Percentiles rank a stretch among this genome's conserved stretches.
phyloP scores from a whole-genome alignment of 2,113 vertebrate species.

The Charadrius vociferus region DNA sequence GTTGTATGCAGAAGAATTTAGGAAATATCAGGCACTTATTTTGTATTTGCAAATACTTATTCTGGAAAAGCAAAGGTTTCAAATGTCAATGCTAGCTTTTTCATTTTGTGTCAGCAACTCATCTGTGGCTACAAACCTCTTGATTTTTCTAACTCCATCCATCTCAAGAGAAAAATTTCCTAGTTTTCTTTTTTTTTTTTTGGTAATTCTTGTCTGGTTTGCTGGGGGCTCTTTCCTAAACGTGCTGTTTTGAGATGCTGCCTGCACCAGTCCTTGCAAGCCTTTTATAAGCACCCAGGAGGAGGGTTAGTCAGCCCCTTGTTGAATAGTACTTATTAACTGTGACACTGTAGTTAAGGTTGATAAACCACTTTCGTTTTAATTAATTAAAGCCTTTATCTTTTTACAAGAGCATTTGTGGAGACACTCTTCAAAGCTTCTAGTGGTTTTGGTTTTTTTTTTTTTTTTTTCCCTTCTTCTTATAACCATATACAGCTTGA shows the following conservation, averaged over 20 bases:
- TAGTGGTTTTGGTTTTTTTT: not conserved
- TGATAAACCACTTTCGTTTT: conserved; percentile 1
- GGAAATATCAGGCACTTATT: not conserved
- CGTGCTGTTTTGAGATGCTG: not conserved
- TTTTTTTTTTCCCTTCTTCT: not conserved
- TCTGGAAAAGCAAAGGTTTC: not conserved
- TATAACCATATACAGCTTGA: not conserved
- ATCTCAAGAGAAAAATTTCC: not conserved
- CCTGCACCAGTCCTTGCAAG: not conserved
- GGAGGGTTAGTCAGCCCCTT: not conserved
- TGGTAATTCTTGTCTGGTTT: not conserved
- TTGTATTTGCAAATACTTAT: not conserved
- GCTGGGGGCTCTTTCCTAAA: not conserved
- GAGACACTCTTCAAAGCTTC: not conserved
- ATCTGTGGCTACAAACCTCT: not conserved
- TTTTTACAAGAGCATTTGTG: not conserved
- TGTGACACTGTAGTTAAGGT: not conserved
- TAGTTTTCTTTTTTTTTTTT: not conserved
- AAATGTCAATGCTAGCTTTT: not conserved
- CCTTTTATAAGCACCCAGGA: not conserved
- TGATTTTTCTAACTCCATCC: not conserved
- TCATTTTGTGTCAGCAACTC: not conserved
- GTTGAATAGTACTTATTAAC: not conserved
- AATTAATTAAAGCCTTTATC: not conserved
- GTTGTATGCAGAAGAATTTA: not conserved